These are phyloP conservation scores for Mesochorus sp. DNA, from an alignment of 2,888 invertebrate species.

Conservation along the genomic window DNA sequence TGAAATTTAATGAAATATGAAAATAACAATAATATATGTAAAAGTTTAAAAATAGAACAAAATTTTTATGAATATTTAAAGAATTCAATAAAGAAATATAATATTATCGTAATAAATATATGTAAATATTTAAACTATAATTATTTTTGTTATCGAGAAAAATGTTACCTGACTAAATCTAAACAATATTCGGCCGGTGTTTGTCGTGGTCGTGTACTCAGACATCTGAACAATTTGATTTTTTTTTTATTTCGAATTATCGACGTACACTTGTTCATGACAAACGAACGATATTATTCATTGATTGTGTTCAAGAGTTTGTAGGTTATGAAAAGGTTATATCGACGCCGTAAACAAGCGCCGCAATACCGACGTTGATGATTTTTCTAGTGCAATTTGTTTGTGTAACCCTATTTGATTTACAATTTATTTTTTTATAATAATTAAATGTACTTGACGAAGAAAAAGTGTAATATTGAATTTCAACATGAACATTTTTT, in stretches of 20 bases:
- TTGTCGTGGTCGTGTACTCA: conserved; percentile 75
- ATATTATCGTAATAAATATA: background rate
- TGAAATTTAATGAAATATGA: background rate
- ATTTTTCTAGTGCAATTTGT: too few species aligned
- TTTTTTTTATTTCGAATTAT: conserved; percentile 35
- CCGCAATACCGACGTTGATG: too few species aligned
- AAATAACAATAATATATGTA: too few species aligned
- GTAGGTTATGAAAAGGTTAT: conserved; percentile 50
- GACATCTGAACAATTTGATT: conserved; percentile 55
- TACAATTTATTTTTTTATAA: too few species aligned
- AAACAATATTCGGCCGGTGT: conserved; percentile 85
- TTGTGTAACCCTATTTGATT: too few species aligned
- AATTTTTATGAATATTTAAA: background rate
- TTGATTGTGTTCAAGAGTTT: conserved; percentile 12
- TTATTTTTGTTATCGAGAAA: background rate
- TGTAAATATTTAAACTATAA: too few species aligned
- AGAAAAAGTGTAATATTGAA: too few species aligned
- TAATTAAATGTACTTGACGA: too few species aligned
- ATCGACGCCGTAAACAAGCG: too few species aligned
- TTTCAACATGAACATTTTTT: too few species aligned
- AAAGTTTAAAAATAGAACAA: too few species aligned
- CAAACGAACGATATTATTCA: background rate
- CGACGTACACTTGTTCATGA: conserved; percentile 56
- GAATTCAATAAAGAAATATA: background rate
- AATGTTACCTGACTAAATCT: conserved; percentile 84